Percentiles rank a stretch among this genome's conserved stretches.
Evolutionary conservation across 2,888 invertebrate genomes (phyloP).

Genomic region (Stenodema calcarata): DNA sequence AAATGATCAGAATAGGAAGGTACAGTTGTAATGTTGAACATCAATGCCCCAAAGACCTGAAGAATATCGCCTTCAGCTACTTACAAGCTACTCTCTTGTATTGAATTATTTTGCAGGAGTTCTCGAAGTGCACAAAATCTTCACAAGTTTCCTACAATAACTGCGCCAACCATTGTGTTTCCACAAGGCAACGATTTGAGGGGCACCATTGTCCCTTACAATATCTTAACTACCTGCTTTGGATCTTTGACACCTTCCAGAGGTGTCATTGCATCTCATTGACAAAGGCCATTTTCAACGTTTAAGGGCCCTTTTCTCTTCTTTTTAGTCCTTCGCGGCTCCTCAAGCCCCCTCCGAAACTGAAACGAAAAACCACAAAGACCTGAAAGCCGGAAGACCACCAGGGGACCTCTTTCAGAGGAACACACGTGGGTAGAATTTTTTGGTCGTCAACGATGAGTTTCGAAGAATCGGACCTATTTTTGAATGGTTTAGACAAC

Average conservation of each 20-base stretch:
- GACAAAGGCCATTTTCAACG: slow-evolving; percentile 23
- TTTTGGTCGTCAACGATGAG: slow-evolving; percentile 12
- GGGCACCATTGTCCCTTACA: background rate
- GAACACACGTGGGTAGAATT: slow-evolving; percentile 22
- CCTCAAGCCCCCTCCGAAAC: background rate
- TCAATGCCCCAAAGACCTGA: background rate
- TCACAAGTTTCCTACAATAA: slow-evolving; percentile 35
- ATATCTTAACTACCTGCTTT: slow-evolving; percentile 42
- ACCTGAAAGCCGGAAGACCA: slow-evolving; percentile 32
- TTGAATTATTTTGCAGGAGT: background rate
- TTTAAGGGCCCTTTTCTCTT: slow-evolving; percentile 19
- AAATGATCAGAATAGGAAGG: too few relatives aligned
- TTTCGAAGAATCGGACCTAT: slow-evolving; percentile 14
- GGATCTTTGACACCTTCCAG: slow-evolving; percentile 37
- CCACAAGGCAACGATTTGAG: slow-evolving; percentile 14
- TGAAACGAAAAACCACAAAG: slow-evolving; percentile 26
- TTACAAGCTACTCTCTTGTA: background rate
- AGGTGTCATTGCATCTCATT: slow-evolving; percentile 36
- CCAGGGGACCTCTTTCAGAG: background rate
- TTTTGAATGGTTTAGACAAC: slow-evolving; percentile 15
- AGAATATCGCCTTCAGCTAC: background rate
- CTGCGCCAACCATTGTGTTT: background rate
- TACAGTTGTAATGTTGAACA: background rate
- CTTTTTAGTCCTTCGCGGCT: background rate
- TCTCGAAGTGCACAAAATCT: background rate